phyloP scores from a whole-genome alignment of 2,113 vertebrate species.

The Junco hyemalis region DNA sequence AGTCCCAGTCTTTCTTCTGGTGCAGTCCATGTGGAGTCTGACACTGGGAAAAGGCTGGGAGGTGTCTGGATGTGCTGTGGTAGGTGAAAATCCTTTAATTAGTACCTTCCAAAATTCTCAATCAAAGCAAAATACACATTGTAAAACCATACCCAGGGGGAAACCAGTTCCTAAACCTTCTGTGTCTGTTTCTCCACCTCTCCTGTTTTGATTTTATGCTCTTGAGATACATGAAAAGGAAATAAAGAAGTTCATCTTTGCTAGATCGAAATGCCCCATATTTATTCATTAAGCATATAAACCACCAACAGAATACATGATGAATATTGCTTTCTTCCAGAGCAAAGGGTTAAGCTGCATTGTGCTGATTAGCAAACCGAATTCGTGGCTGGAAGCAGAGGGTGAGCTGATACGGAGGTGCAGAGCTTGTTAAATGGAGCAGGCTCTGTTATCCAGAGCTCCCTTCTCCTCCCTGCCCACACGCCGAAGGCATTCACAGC shows the following conservation, averaged over 20 bases:
- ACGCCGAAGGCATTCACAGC: background rate
- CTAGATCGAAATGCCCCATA: background rate
- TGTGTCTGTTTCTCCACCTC: background rate
- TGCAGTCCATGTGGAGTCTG: background rate
- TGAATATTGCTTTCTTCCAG: background rate
- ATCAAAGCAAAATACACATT: background rate
- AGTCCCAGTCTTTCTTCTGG: background rate
- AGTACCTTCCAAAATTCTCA: background rate
- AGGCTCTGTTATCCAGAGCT: background rate
- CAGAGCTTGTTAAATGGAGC: background rate
- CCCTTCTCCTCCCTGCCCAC: background rate
- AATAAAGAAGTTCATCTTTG: background rate
- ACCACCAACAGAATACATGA: background rate
- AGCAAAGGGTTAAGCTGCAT: background rate
- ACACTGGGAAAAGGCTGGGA: background rate
- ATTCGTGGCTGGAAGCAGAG: background rate
- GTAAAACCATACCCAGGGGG: background rate
- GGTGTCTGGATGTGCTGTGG: background rate
- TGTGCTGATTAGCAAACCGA: fast-evolving
- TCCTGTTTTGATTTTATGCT: background rate
- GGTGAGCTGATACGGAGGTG: background rate
- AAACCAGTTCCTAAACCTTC: background rate
- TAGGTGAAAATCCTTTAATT: constrained; percentile 32
- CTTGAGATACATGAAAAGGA: background rate
- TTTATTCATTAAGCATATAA: constrained; percentile 30